Base-by-base conservation (phyloP, 1,140 invertebrate genomes). In the Trichoplusia ni region DNA sequence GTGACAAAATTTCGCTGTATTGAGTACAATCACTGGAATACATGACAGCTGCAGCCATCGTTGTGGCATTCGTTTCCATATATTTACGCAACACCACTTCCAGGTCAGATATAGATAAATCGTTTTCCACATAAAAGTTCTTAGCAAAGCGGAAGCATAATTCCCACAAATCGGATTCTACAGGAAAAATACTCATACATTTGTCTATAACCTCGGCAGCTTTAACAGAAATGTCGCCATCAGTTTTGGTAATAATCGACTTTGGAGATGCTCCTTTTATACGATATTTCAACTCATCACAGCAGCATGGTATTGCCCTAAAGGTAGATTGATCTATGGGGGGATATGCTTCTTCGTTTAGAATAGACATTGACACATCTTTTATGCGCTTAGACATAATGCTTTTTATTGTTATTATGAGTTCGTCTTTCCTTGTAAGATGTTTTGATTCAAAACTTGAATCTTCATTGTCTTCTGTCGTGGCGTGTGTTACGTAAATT, bases 11-110 rank as follows among this genome's bases (percentile, higher is more conserved):
- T 42, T 86, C 70, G 25, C 75, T 78, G 46, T 89, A 89, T 33
- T 89, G 77, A 9, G 75, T 65, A 53, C 88, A 88, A 69, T 90
- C 88, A 18, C 82, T 84, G 0, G 86, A 89, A 47, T 79, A 89
- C 85, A 89, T 82, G 4, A 90, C 81, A 18, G 88, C 86, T 0
- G 80, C 80, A 0, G 84, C 86, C 84, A 88, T 86, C 0, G 84
- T 84, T 2, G 79, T 77, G 0, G 84, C 76, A 47, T 90, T 80
- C 4, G 66, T 69, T 64, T 86, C 81, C 88, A 88, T 87, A 49
- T 84, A 90, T 64, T 89, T 89, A 6, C 73, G 59, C 27, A 90
- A 74, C 8, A 90, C 81, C 1, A 51, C 47, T 68, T 90, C 88
- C 44, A 89, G 67, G 35, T 87, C 82, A 0, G 67, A 59, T 23